A percentile compares a stretch with the other conserved stretches of the same genome.
Conservation (phyloP, 2,888 invertebrate genomes). For the Habroteleia sp. region DNA sequence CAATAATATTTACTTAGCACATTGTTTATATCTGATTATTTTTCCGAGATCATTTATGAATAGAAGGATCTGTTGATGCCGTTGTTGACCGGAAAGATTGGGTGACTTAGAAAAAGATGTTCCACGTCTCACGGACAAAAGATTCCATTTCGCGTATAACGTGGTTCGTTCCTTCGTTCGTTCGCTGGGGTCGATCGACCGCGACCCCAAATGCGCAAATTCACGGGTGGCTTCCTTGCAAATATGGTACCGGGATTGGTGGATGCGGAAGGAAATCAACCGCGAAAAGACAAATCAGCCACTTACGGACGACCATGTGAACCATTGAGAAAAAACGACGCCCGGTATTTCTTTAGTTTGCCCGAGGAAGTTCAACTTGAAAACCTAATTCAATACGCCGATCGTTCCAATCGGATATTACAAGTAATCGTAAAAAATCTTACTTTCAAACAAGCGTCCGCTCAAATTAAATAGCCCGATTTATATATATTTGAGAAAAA, state of each 20-base stretch:
- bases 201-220: conserved; percentile 59
- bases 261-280: conserved; percentile 58
- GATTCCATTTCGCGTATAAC: conserved; percentile 49
- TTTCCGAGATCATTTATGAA: neutral
- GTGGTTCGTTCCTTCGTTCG: conserved; percentile 37
- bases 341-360: conserved; percentile 26
- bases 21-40: too few species aligned
- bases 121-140: conserved; percentile 27
- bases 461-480: too few species aligned
- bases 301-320: conserved; percentile 48
- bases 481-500: too few species aligned
- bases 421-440: neutral
- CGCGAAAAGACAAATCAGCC: conserved; percentile 62
- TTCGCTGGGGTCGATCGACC: conserved; percentile 54
- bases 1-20: too few species aligned
- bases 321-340: conserved; percentile 20
- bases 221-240: conserved; percentile 64
- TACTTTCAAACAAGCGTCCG: neutral
- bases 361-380: conserved; percentile 5
- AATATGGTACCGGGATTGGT: conserved; percentile 60
- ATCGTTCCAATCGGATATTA: conserved; percentile 1
- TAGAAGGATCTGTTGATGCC: conserved; percentile 3
- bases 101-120: conserved; percentile 9
- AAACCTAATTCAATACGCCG: conserved; percentile 12
- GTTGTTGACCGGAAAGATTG: conserved; percentile 8